Percentiles rank a stretch among this genome's conserved stretches.
These are phyloP conservation scores for Agapornis canus DNA, from an alignment of 2,797 vertebrate species.

Conservation along the genomic window DNA sequence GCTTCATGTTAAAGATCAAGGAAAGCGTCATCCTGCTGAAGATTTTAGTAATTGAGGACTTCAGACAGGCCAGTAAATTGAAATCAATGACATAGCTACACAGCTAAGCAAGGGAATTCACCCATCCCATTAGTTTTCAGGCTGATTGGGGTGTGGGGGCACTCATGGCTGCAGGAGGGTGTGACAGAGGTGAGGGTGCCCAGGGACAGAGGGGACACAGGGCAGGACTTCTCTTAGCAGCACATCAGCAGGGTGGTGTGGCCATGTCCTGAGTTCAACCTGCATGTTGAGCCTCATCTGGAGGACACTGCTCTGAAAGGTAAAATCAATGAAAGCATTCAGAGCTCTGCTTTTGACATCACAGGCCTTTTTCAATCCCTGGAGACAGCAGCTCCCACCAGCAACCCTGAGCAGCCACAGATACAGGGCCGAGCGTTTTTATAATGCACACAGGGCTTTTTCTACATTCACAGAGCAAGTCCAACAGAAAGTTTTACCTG, in stretches of 20 bases:
- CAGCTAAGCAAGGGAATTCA: not conserved
- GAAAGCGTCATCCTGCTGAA: not conserved
- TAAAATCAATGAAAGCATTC: not conserved
- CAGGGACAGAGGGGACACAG: not conserved
- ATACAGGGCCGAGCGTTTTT: not conserved
- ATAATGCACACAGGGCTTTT: not conserved
- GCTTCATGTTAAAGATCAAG: not conserved
- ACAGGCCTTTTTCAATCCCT: not conserved
- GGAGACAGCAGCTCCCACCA: not conserved
- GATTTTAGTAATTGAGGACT: not conserved
- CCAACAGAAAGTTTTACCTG: not conserved
- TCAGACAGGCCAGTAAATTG: not conserved
- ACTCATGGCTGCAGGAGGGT: not conserved
- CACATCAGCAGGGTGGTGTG: not conserved
- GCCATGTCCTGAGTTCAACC: not conserved
- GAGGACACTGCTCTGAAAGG: not conserved
- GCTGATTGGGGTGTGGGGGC: not conserved
- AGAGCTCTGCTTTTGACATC: not conserved
- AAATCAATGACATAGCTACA: not conserved
- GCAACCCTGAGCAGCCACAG: not conserved
- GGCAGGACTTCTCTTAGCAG: not conserved
- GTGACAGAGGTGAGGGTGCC: not conserved
- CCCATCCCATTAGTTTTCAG: not conserved
- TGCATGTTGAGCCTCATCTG: fast-evolving
- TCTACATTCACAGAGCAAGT: not conserved